Evolutionary conservation across 2,113 vertebrate species (phyloP).

Genomic region (Physeter macrocephalus): DNA sequence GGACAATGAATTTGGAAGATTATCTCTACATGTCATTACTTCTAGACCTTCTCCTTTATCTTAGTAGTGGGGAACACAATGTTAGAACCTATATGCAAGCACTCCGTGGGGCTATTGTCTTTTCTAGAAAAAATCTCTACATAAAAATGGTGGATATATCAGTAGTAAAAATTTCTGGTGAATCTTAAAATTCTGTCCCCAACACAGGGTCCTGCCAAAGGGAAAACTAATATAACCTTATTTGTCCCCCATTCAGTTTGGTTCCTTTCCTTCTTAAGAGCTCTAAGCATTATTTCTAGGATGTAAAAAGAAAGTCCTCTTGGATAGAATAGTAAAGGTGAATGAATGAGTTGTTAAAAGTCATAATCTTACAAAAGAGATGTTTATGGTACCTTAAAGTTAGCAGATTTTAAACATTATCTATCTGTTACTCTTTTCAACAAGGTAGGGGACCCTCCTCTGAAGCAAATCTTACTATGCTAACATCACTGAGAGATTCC

Average conservation of each 20-base stretch:
- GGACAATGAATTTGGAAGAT: background rate
- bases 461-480: background rate
- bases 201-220: background rate
- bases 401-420: background rate
- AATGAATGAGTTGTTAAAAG: conserved; percentile 3
- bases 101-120: background rate
- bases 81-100: background rate
- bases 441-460: background rate
- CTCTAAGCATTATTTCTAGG: background rate
- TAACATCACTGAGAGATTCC: background rate
- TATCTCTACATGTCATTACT: background rate
- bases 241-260: background rate
- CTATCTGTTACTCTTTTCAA: background rate
- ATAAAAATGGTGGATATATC: background rate
- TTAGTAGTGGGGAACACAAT: background rate
- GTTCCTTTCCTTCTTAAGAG: background rate
- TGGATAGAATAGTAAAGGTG: background rate
- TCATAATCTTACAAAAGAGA: background rate
- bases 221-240: background rate
- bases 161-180: background rate
- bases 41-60: background rate
- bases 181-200: background rate
- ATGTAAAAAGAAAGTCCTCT: background rate
- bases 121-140: background rate
- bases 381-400: background rate